Evolutionary conservation across 2,113 vertebrate genomes (phyloP).

Genomic region (Phycodurus eques): DNA sequence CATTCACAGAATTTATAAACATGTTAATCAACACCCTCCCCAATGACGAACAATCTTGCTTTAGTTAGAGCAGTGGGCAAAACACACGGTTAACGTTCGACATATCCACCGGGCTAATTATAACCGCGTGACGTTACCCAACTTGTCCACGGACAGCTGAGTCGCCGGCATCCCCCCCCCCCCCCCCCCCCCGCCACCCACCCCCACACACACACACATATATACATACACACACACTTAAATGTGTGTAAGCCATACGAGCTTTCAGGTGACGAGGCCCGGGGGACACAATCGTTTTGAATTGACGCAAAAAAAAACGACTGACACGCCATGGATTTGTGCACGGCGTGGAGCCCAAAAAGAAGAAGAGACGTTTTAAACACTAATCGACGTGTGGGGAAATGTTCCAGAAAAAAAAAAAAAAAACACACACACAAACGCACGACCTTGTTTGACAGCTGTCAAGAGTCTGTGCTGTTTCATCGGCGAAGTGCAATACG

Average conservation of each 20-base stretch:
- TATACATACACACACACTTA: neutral
- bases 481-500: slow-evolving; percentile 60
- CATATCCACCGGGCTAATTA: slow-evolving; percentile 65
- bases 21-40: slow-evolving; percentile 23
- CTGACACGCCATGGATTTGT: slow-evolving; percentile 23
- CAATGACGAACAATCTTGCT: slow-evolving; percentile 30
- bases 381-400: neutral
- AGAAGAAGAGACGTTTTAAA: neutral
- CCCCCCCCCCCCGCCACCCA: neutral
- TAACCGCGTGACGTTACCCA: slow-evolving; percentile 74
- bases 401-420: slow-evolving; percentile 1
- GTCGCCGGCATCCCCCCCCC: slow-evolving; percentile 50
- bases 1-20: slow-evolving; percentile 18
- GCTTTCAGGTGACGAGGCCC: slow-evolving; percentile 34
- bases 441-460: slow-evolving; percentile 71
- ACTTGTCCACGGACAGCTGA: slow-evolving; percentile 61
- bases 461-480: slow-evolving; percentile 64
- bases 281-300: slow-evolving; percentile 30
- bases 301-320: slow-evolving; percentile 13
- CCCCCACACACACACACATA: neutral
- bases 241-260: slow-evolving; percentile 1
- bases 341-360: neutral
- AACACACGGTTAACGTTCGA: slow-evolving; percentile 45
- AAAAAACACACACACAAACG: slow-evolving; percentile 24
- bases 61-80: slow-evolving; percentile 18